Conservation (phyloP, 1,140 invertebrate species). For the Bombus soroeensis region DNA sequence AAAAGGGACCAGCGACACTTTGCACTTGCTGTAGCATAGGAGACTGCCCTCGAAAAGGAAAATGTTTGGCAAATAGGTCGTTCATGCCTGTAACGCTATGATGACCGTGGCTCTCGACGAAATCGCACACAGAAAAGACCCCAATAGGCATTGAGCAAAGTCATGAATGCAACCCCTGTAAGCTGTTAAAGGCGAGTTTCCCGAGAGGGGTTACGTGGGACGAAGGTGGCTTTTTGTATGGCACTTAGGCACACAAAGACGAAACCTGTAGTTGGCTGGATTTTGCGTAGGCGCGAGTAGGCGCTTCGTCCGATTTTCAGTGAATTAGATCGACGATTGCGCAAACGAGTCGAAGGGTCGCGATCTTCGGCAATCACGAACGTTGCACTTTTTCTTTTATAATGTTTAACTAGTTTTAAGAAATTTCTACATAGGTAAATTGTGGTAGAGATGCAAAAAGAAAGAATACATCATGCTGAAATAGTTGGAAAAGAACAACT, state of each 20-base stretch:
- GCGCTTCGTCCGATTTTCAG: slow-evolving; percentile 27
- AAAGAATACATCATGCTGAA: no score
- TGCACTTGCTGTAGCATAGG: slow-evolving; percentile 54
- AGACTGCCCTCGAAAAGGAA: slow-evolving; percentile 53
- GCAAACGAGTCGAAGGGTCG: neutral
- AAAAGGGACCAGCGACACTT: slow-evolving; percentile 44
- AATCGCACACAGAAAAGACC: slow-evolving; percentile 55
- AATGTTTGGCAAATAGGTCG: slow-evolving; percentile 73
- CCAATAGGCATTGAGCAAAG: slow-evolving; percentile 55
- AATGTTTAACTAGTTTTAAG: neutral
- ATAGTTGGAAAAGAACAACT: no score
- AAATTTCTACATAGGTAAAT: neutral
- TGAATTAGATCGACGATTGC: slow-evolving; percentile 24
- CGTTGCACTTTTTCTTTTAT: no score
- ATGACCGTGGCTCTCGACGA: slow-evolving; percentile 63
- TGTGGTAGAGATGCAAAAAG: no score
- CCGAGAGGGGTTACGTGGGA: neutral
- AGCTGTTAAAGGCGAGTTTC: slow-evolving; percentile 70
- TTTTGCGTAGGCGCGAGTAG: slow-evolving; percentile 58
- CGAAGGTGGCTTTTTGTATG: slow-evolving; percentile 70
- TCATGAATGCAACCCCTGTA: slow-evolving; percentile 73
- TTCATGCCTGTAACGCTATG: slow-evolving; percentile 53
- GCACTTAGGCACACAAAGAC: slow-evolving; percentile 72
- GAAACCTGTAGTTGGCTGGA: slow-evolving; percentile 70
- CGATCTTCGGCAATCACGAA: neutral